A percentile compares a stretch with the other conserved stretches of the same genome.
Conservation (phyloP, 2,888 invertebrate genomes). For the Andrena chrysosceles region DNA sequence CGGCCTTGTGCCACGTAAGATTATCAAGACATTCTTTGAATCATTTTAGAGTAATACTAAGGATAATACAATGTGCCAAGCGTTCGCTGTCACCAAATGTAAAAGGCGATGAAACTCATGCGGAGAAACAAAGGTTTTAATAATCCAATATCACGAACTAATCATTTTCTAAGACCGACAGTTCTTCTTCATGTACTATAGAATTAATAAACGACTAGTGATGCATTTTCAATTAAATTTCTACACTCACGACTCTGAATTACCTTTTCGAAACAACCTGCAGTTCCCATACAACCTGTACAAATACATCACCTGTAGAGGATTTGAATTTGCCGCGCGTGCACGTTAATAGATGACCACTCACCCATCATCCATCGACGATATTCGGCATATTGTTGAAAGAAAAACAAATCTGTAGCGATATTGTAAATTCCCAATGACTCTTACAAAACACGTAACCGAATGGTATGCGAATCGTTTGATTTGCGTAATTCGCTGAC, state of each 20-base stretch:
- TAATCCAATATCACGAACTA: neutral
- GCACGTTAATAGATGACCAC: neutral
- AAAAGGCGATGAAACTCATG: neutral
- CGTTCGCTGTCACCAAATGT: no score
- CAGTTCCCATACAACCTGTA: neutral
- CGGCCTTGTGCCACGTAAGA: no score
- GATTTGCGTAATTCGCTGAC: neutral
- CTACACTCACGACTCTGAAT: no score
- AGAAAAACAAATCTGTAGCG: neutral
- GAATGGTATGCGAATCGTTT: neutral
- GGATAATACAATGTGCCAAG: no score
- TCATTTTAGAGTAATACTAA: no score
- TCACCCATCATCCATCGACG: conserved; percentile 36
- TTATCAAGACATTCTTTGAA: no score
- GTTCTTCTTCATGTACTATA: no score
- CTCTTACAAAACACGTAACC: neutral
- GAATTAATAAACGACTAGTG: no score
- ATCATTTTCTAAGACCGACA: neutral
- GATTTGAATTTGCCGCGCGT: neutral
- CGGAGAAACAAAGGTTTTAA: neutral
- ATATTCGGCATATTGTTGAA: conserved; percentile 11
- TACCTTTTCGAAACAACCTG: no score
- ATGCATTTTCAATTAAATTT: no score
- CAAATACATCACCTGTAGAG: neutral
- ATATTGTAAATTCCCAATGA: neutral